Percentiles rank a stretch among this genome's conserved stretches.
Evolutionary conservation across 2,797 vertebrate species (phyloP).

Genomic region (Enoplosus armatus): DNA sequence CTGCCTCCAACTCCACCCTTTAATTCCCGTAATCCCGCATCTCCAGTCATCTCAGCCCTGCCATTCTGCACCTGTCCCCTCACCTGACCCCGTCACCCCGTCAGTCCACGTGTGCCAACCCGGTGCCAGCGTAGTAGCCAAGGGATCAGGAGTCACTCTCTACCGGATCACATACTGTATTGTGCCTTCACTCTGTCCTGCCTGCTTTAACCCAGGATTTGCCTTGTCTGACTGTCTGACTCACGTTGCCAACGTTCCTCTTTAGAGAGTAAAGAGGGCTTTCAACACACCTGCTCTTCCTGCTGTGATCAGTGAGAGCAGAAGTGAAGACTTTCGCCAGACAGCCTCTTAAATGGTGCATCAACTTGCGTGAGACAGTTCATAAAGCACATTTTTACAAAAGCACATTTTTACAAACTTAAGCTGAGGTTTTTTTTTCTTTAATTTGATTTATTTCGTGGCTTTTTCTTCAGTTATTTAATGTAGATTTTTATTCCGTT

Average conservation of each 20-base stretch:
- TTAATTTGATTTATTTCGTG: no score
- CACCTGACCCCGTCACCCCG: slow-evolving; percentile 1
- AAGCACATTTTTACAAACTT: neutral
- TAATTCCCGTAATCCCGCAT: slow-evolving; percentile 57
- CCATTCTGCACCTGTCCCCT: slow-evolving; percentile 14
- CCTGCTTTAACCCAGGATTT: slow-evolving; percentile 40
- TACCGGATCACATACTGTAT: slow-evolving; percentile 1
- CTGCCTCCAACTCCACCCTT: slow-evolving; percentile 25
- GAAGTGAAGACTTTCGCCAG: neutral
- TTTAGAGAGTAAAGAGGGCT: neutral
- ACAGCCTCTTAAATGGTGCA: neutral
- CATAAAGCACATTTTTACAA: neutral
- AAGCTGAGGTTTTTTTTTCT: no score
- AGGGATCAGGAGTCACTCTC: slow-evolving; percentile 26
- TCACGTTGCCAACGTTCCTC: neutral
- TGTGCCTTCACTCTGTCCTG: slow-evolving; percentile 4
- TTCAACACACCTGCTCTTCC: slow-evolving; percentile 22
- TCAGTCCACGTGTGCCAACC: neutral
- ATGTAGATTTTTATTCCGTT: neutral
- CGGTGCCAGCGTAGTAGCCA: neutral
- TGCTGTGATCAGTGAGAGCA: slow-evolving; percentile 5
- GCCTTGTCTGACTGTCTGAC: slow-evolving; percentile 6
- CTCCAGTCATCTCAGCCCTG: slow-evolving; percentile 23
- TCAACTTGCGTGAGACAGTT: neutral
- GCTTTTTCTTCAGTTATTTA: neutral